A percentile compares a stretch with the other conserved stretches of the same genome.
Evolutionary conservation across 2,888 invertebrate genomes (phyloP).

Genomic region (Auanema sp.): DNA sequence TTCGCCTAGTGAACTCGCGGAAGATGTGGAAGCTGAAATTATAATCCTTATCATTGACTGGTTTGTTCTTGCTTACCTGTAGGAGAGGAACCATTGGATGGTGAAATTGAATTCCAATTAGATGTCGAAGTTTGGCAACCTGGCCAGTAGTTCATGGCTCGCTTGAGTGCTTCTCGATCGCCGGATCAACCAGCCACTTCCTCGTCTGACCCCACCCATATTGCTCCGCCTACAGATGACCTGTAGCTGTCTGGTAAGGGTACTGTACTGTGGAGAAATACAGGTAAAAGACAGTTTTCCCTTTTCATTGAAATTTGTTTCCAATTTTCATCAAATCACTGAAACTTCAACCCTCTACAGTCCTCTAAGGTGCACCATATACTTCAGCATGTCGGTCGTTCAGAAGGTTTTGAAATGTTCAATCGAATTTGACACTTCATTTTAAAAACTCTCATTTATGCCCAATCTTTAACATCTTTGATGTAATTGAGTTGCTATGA

Average conservation of each 20-base stretch:
- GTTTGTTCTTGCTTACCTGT: conserved; percentile 11
- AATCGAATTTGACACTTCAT: too few species aligned
- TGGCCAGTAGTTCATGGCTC: conserved; percentile 23
- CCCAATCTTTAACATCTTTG: too few species aligned
- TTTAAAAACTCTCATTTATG: too few species aligned
- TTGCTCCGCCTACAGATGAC: background rate
- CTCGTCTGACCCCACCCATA: conserved; percentile 16
- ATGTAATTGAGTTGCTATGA: too few species aligned
- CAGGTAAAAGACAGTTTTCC: too few species aligned
- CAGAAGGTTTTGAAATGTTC: too few species aligned
- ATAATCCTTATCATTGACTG: too few species aligned
- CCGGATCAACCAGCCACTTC: conserved; percentile 19
- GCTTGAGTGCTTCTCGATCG: conserved; percentile 19
- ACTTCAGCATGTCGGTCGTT: too few species aligned
- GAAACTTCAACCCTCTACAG: too few species aligned
- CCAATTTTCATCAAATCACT: too few species aligned
- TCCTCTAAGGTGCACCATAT: too few species aligned
- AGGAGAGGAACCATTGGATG: background rate
- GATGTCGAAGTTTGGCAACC: background rate
- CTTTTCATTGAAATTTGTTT: background rate
- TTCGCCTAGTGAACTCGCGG: conserved; percentile 73
- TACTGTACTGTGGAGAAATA: too few species aligned
- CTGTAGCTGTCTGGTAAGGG: background rate
- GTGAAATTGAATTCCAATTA: conserved; percentile 1
- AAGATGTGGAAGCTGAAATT: conserved; percentile 9